Base-by-base conservation (phyloP, 2,888 invertebrate genomes). In the Heliconius erato region DNA sequence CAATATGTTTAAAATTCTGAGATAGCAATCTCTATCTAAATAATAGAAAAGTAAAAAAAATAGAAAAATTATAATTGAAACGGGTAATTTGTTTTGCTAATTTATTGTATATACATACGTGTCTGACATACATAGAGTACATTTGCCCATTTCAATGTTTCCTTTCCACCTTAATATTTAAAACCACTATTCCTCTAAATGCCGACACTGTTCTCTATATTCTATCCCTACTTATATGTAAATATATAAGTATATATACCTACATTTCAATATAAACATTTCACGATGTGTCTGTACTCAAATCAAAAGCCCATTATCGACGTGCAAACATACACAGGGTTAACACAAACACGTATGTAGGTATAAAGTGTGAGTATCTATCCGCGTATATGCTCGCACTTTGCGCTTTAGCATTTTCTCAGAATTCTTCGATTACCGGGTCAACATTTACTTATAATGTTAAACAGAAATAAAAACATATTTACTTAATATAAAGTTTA, bases 271-370 rank as follows among this genome's bases (percentile, higher is more conserved):
- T 59, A 54, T 59, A 59, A 76, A 44, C n/a, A n/a, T 35, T 63
- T n/a, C 14, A 76, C 35, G 32, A 35, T 63, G n/a, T 23, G 59
- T 63, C 59, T 63, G n/a, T 63, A n/a, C 59, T 35, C 32, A 76
- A 76, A 83, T 83, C 79, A 81, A 76, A 79, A 79, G 81, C 68
- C 69, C 81, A 83, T 81, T 83, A 83, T 40, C 68, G 54, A 54
- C 71, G 28, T 40, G 35, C 76, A 76, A 81, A 77, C 67, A 76
- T n/a, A 72, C 72, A 76, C 14, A 72, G 72, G 44, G 59, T 79
- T 72, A 81, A 79, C 77, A 76, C 79, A 83, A 74, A 83, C 79
- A 74, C 72, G 12, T 63, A 63, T 54, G 32, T 26, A 49, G 26
- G 26, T 54, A 68, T 59, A 49, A 72, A 81, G 79, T 77, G 69